Conservation (phyloP, 1,140 invertebrate species). For the Drosophila jambulina region DNA sequence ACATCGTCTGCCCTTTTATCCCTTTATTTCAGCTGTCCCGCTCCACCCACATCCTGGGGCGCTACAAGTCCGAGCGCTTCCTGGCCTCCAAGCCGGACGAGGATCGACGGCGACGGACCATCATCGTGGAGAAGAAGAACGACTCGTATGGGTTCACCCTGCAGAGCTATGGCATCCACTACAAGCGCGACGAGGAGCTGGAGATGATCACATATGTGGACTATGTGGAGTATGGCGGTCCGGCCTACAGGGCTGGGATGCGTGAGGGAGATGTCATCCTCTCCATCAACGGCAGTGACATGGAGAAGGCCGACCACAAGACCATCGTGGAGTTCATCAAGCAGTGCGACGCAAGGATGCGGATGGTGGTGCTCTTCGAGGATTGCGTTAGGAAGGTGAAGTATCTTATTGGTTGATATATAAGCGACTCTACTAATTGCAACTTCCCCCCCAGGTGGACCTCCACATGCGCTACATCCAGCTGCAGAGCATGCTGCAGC, state of each 20-base stretch:
- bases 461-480: slow-evolving; percentile 96
- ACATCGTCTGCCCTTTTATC: slow-evolving; percentile 3
- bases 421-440: background rate
- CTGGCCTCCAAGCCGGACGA: slow-evolving; percentile 92
- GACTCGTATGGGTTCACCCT: slow-evolving; percentile 97
- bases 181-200: slow-evolving; percentile 92
- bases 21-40: slow-evolving; percentile 63
- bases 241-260: slow-evolving; percentile 96
- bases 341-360: slow-evolving; percentile 94
- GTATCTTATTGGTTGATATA: background rate
- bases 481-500: slow-evolving; percentile 92
- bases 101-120: slow-evolving; percentile 93
- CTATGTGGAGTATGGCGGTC: slow-evolving; percentile 96
- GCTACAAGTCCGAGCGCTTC: slow-evolving; percentile 92
- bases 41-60: slow-evolving; percentile 90
- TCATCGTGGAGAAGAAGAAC: slow-evolving; percentile 96
- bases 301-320: slow-evolving; percentile 96
- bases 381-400: slow-evolving; percentile 95
- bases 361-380: slow-evolving; percentile 97
- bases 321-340: slow-evolving; percentile 96
- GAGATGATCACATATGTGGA: slow-evolving; percentile 98
- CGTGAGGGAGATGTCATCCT: slow-evolving; percentile 97
- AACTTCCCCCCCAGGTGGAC: slow-evolving; percentile 88
- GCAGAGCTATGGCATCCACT: slow-evolving; percentile 97
- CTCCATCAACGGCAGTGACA: slow-evolving; percentile 96